phyloP scores from a whole-genome alignment of 2,888 invertebrate genomes.

The Tolmerus cingulatus region DNA sequence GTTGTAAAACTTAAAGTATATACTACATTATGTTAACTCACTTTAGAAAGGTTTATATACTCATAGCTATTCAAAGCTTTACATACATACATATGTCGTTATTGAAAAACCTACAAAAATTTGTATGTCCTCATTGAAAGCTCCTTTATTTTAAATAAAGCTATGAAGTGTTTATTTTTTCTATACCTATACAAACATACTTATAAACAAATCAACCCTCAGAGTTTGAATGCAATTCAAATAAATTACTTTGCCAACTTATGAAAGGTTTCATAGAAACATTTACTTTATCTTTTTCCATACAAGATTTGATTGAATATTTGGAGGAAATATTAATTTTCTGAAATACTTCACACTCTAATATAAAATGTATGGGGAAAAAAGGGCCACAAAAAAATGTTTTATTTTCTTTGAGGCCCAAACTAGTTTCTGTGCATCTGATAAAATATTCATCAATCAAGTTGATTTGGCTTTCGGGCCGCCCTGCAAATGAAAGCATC shows the following conservation, averaged over 20 bases:
- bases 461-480: not conserved
- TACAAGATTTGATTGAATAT: not conserved
- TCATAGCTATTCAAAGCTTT: too few species aligned
- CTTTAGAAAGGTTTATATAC: too few species aligned
- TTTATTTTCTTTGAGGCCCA: not conserved
- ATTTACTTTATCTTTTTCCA: not conserved
- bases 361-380: not conserved
- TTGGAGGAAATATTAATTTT: not conserved
- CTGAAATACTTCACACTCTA: not conserved
- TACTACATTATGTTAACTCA: too few species aligned
- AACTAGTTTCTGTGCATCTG: not conserved
- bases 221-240: not conserved
- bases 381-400: not conserved
- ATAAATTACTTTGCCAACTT: not conserved
- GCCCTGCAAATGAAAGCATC: not conserved
- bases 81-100: too few species aligned
- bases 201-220: too few species aligned
- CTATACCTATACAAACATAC: too few species aligned
- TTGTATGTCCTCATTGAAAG: too few species aligned
- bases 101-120: too few species aligned
- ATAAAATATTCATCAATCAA: constrained; percentile 18
- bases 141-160: too few species aligned
- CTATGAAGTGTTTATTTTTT: too few species aligned
- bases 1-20: too few species aligned
- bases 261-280: not conserved